These are phyloP conservation scores for Diaphora mendica DNA, from an alignment of 2,888 invertebrate species.

Conservation along the genomic window DNA sequence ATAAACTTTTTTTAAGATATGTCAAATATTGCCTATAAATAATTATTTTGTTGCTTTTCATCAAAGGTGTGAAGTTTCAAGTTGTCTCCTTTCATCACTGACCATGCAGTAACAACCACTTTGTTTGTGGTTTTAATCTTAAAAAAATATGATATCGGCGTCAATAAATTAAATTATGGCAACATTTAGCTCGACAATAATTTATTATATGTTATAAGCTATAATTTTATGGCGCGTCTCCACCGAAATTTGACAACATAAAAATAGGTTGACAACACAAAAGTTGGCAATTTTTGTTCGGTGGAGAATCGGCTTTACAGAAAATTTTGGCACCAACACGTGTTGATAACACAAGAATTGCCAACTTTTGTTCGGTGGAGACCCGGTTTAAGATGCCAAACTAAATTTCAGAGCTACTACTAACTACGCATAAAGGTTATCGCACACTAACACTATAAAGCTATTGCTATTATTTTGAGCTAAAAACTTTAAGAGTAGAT, in stretches of 20 bases:
- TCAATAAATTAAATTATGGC: not conserved
- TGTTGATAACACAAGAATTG: no score
- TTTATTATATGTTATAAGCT: not conserved
- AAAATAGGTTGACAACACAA: no score
- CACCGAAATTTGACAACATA: no score
- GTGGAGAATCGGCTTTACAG: no score
- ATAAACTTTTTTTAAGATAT: not conserved
- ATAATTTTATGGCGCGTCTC: no score
- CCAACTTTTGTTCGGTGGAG: no score
- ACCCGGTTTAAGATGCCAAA: not conserved
- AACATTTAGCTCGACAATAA: not conserved
- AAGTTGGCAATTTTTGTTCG: no score
- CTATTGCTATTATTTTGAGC: not conserved
- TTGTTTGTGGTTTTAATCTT: no score
- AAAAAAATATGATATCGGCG: not conserved
- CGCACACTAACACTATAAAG: not conserved
- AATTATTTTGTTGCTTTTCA: not conserved
- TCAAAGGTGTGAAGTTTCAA: no score
- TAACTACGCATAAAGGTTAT: not conserved
- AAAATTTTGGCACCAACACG: no score
- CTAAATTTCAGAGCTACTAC: not conserved
- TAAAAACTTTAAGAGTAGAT: not conserved
- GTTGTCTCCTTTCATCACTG: not conserved
- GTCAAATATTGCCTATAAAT: not conserved
- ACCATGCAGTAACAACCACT: no score